phyloP scores from a whole-genome alignment of 2,888 invertebrate genomes.

The Antitype chi region DNA sequence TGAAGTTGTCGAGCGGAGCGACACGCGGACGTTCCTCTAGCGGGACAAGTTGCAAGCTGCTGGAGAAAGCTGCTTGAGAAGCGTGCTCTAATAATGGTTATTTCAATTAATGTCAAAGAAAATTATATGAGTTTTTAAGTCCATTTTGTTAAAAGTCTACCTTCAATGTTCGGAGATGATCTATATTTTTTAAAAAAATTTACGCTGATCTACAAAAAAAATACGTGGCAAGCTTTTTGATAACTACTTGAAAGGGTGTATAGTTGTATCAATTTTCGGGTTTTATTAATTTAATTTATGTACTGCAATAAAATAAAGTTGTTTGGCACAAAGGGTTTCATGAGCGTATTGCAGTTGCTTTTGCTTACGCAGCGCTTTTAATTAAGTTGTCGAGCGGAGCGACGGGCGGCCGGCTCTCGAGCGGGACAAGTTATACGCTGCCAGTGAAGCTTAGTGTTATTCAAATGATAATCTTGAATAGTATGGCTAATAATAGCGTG shows the following conservation, averaged over 20 bases:
- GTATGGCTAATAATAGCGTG: neutral
- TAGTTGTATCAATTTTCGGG: neutral
- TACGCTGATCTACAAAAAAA: no score
- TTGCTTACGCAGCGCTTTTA: slow-evolving; percentile 77
- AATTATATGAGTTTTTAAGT: neutral
- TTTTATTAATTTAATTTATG: slow-evolving; percentile 13
- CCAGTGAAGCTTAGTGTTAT: neutral
- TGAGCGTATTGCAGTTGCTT: slow-evolving; percentile 62
- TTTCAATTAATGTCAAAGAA: neutral
- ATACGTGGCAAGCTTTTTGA: neutral
- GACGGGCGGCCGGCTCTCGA: slow-evolving; percentile 54
- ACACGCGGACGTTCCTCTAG: slow-evolving; percentile 56
- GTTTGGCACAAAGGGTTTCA: slow-evolving; percentile 79
- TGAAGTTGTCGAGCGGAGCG: slow-evolving; percentile 79
- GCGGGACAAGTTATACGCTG: slow-evolving; percentile 50
- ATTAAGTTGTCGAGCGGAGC: slow-evolving; percentile 80
- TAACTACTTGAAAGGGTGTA: neutral
- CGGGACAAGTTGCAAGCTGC: slow-evolving; percentile 50
- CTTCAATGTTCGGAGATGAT: neutral
- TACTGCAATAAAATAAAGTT: slow-evolving; percentile 68
- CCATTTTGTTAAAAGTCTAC: neutral
- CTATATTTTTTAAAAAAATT: neutral
- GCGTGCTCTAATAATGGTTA: neutral
- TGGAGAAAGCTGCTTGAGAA: slow-evolving; percentile 7
- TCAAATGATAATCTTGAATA: neutral